Conservation (phyloP, 2,888 invertebrate species). For the Eucriotettix oculatus region DNA sequence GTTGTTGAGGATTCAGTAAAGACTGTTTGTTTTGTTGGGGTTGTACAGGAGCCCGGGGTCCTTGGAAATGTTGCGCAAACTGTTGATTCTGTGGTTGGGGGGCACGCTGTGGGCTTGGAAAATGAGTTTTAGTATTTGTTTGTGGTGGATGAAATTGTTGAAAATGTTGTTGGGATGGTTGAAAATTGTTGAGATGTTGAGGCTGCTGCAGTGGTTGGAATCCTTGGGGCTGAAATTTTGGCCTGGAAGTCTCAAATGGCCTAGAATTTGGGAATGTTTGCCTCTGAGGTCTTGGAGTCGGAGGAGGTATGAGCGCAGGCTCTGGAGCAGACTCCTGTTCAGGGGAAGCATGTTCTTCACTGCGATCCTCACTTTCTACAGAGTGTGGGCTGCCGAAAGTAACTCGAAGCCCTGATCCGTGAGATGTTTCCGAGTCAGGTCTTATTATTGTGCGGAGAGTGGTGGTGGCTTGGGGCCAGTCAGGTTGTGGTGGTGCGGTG, state of each 20-base stretch:
- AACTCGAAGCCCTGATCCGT: constrained; percentile 57
- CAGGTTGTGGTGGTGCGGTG: constrained; percentile 30
- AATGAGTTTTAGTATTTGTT: too few relatives aligned
- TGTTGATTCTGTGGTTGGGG: too few relatives aligned
- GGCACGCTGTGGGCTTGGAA: too few relatives aligned
- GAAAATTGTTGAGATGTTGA: too few relatives aligned
- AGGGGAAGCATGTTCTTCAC: not conserved
- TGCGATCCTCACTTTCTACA: constrained; percentile 14
- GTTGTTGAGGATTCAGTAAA: constrained; percentile 4
- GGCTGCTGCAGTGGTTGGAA: too few relatives aligned
- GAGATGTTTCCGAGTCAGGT: constrained; percentile 71
- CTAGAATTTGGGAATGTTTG: constrained; percentile 3
- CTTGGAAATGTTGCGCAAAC: too few relatives aligned
- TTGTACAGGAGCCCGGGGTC: too few relatives aligned
- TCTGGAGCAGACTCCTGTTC: constrained; percentile 35
- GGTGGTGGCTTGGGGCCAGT: constrained; percentile 34
- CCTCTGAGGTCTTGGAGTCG: constrained; percentile 4
- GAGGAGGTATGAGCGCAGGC: constrained; percentile 37
- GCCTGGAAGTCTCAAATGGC: constrained; percentile 17
- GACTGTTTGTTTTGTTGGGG: too few relatives aligned
- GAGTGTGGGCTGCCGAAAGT: constrained; percentile 50
- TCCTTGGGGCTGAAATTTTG: too few relatives aligned
- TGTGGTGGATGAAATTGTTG: too few relatives aligned
- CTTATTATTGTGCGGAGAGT: constrained; percentile 70
- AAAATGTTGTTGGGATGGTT: too few relatives aligned